These are phyloP conservation scores for Glaucopsyche alexis DNA, from an alignment of 2,888 invertebrate species.

Conservation along the genomic window DNA sequence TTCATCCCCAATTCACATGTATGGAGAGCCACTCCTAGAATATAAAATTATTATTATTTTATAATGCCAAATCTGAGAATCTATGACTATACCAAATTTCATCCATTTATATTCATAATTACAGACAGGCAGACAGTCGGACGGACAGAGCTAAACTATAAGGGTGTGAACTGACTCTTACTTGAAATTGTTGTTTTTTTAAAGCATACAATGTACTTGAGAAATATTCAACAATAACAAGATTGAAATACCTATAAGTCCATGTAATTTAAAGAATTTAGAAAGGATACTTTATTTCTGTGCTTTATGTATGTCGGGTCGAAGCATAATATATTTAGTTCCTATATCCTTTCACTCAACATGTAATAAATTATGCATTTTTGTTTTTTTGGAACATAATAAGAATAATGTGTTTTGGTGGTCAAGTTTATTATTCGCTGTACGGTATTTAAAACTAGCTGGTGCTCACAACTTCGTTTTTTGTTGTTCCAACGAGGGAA, in stretches of 20 bases:
- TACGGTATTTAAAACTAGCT: not conserved
- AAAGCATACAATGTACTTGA: no score
- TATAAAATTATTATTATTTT: no score
- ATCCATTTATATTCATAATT: no score
- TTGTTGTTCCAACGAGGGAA: no score
- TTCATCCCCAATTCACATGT: no score
- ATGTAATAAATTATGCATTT: slow-evolving; percentile 14
- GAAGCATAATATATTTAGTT: not conserved
- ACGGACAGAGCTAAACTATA: no score
- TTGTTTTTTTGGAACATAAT: slow-evolving; percentile 10
- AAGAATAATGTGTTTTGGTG: slow-evolving; percentile 1
- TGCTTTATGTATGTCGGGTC: slow-evolving; percentile 3
- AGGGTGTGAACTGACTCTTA: not conserved
- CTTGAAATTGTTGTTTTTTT: no score
- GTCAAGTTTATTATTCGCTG: not conserved
- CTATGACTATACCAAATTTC: no score
- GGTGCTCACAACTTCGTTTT: no score
- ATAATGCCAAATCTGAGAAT: no score
- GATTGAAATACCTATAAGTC: not conserved
- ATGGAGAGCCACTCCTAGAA: no score
- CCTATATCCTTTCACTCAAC: slow-evolving; percentile 10
- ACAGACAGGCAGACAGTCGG: no score
- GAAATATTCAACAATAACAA: not conserved
- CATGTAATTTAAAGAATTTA: not conserved
- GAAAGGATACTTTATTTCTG: not conserved